phyloP scores from a whole-genome alignment of 2,888 invertebrate genomes.

The Aphodius sticticus region DNA sequence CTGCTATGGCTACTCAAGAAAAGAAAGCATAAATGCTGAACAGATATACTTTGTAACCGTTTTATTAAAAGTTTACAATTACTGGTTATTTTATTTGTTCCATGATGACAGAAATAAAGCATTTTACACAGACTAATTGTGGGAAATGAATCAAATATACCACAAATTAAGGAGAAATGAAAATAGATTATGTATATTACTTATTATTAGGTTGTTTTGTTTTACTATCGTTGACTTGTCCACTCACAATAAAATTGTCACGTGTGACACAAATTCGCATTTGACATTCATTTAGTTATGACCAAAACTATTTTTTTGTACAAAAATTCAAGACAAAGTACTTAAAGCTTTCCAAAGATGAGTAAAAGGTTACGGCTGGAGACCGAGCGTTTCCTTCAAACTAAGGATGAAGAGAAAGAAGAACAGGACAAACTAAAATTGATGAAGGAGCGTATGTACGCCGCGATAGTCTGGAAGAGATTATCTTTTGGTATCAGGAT shows the following conservation, averaged over 20 bases:
- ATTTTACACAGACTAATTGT: too few relatives aligned
- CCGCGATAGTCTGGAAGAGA: slow-evolving; percentile 53
- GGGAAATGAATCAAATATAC: too few relatives aligned
- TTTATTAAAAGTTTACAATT: slow-evolving; percentile 13
- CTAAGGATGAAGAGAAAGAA: slow-evolving; percentile 52
- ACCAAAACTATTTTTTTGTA: slow-evolving; percentile 6
- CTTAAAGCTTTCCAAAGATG: slow-evolving; percentile 44
- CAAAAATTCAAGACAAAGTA: background rate
- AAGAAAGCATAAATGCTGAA: background rate
- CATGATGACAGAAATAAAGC: too few relatives aligned
- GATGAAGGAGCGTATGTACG: slow-evolving; percentile 49
- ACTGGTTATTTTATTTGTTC: background rate
- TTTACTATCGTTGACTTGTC: too few relatives aligned
- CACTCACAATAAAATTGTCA: too few relatives aligned
- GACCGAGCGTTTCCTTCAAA: slow-evolving; percentile 48
- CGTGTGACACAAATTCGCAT: too few relatives aligned
- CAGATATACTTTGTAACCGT: background rate
- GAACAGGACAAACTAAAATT: slow-evolving; percentile 52
- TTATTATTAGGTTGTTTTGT: too few relatives aligned
- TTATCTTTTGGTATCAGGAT: slow-evolving; percentile 52
- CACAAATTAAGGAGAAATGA: too few relatives aligned
- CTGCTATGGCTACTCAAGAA: slow-evolving; percentile 69
- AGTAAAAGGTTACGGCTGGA: slow-evolving; percentile 53
- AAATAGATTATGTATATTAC: too few relatives aligned
- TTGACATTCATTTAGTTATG: too few relatives aligned